These are phyloP conservation scores for Telmatherina bonti DNA, from an alignment of 2,797 vertebrate species.

Conservation along the genomic window DNA sequence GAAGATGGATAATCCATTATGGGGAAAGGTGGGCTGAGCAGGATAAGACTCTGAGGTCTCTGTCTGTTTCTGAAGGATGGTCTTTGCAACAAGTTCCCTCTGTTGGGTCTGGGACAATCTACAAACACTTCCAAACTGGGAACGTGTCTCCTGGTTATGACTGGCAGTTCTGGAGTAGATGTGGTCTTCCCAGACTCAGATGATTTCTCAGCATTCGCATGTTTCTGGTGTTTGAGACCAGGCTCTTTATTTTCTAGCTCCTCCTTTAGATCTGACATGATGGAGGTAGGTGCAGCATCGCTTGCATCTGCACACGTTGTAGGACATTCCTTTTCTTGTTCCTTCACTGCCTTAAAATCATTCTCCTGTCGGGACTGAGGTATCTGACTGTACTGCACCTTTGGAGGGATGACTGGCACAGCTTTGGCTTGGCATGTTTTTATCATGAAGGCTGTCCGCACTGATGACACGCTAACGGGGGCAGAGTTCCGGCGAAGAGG, in stretches of 20 bases:
- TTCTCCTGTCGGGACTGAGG: conserved; percentile 88
- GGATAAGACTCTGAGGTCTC: conserved; percentile 96
- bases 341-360: conserved; percentile 68
- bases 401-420: conserved; percentile 94
- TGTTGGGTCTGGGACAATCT: conserved; percentile 90
- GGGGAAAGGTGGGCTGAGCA: conserved; percentile 96
- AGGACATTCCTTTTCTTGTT: conserved; percentile 73
- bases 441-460: conserved; percentile 96
- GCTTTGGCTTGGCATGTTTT: conserved; percentile 97
- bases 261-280: conserved; percentile 83
- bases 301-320: conserved; percentile 72
- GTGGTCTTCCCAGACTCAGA: conserved; percentile 73
- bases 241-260: conserved; percentile 86
- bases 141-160: conserved; percentile 87
- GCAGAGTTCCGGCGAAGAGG: conserved; percentile 94
- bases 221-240: conserved; percentile 64
- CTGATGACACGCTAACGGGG: conserved; percentile 93
- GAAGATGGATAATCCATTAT: conserved; percentile 93
- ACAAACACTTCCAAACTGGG: conserved; percentile 89
- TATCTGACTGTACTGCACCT: conserved; percentile 95
- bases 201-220: conserved; percentile 65
- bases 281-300: conserved; percentile 67
- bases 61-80: conserved; percentile 93
- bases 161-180: conserved; percentile 79
- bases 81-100: conserved; percentile 86